A percentile compares a stretch with the other conserved stretches of the same genome.
These are phyloP conservation scores for Beaufortia kweichowensis DNA, from an alignment of 2,113 vertebrate species.

Conservation along the genomic window DNA sequence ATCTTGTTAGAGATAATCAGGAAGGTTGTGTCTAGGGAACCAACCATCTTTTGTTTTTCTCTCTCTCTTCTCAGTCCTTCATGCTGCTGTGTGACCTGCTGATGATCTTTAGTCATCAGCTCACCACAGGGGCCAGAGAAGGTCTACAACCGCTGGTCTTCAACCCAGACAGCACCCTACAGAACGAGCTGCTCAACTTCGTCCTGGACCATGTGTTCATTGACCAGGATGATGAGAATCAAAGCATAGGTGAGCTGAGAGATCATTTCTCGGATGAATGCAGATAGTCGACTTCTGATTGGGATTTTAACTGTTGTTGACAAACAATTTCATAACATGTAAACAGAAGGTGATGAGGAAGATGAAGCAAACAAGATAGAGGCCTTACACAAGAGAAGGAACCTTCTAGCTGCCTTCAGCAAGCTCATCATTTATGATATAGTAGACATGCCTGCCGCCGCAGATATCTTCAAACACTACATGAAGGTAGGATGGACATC, in stretches of 20 bases:
- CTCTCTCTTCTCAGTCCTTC: conserved; percentile 80
- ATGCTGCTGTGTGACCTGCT: conserved; percentile 97
- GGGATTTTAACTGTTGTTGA: not conserved
- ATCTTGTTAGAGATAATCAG: not conserved
- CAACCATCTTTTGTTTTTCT: not conserved
- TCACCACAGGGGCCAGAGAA: conserved; percentile 88
- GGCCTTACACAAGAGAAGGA: conserved; percentile 96
- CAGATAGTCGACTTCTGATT: no score
- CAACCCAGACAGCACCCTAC: conserved; percentile 92
- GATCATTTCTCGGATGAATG: not conserved
- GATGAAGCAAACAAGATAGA: conserved; percentile 99
- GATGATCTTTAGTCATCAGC: conserved; percentile 98
- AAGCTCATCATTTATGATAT: conserved; percentile 98
- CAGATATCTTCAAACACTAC: conserved; percentile 99
- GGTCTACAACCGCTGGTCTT: conserved; percentile 93
- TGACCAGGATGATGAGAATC: conserved; percentile 97
- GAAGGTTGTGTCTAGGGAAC: no score
- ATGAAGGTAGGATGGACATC: conserved; percentile 84
- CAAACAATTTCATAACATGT: not conserved
- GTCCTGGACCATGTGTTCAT: conserved; percentile 98
- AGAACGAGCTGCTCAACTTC: conserved; percentile 94
- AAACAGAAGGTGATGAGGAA: conserved; percentile 93
- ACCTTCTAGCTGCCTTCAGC: conserved; percentile 94
- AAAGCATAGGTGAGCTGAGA: conserved; percentile 90
- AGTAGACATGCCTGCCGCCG: conserved; percentile 96